Evolutionary conservation across 1,140 invertebrate species (phyloP), one percentile per base, ranked within the genome.

Genomic region (Neelides sp.): DNA sequence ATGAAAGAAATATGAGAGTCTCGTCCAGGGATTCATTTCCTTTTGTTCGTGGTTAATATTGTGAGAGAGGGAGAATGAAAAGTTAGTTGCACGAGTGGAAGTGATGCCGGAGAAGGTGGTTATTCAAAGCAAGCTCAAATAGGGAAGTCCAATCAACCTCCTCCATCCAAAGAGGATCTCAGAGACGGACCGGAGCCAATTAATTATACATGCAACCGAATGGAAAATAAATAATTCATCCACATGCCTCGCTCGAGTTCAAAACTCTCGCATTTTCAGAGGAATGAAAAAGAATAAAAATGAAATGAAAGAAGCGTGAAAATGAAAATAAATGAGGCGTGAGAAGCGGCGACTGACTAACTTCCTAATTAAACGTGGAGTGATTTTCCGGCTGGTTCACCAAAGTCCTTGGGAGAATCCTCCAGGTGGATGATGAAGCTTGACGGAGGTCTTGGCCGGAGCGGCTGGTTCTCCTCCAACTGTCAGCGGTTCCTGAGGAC

Each of bases 321-420:
- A 48, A 41, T 32, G 19, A 26, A 26, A 28, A 17, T 26, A 24
- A 34, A 32, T 28, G 22, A 13, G 20, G 27, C 20, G 22, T 26
- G 15, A 28, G n/a, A 19, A 15, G 30, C n/a, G 22, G 10, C 47
- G 35, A 49, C 12, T 49, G n/a, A n/a, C n/a, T n/a, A n/a, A n/a
- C n/a, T n/a, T n/a, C n/a, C n/a, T n/a, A n/a, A n/a, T n/a, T n/a
- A 27, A 23, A 7, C 8, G 19, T 12, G 24, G 10, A 12, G 19
- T 13, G 28, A 13, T 32, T 45, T 15, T 23, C 4, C 28, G 10
- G 24, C 12, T 12, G 13, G n/a, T 55, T 54, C 22, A 64, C 62
- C 62, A 64, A 10, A 64, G 49, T n/a, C 62, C 62, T 12, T 61
- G 49, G 23, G 62, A 64, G 24, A 57, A 61, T 12, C 62, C 62